phyloP scores from a whole-genome alignment of 1,140 invertebrate genomes.

The Protaetia brevitarsis region DNA sequence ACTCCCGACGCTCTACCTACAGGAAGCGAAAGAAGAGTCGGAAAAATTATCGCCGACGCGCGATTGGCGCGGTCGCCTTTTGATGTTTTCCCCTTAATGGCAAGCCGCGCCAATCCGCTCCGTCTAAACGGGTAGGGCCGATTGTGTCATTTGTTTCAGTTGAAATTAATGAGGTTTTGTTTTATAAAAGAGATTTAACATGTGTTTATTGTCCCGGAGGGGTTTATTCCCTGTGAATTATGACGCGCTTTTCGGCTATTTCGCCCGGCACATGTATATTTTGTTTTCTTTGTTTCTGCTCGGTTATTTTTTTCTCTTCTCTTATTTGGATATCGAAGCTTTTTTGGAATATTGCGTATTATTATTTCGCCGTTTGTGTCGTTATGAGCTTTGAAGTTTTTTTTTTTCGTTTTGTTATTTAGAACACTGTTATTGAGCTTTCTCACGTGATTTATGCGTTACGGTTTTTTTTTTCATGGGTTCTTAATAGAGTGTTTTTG shows the following conservation, averaged over 20 bases:
- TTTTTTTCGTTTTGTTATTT: neutral
- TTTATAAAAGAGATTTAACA: constrained; percentile 45
- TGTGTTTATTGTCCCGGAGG: constrained; percentile 43
- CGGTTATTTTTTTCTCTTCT: neutral
- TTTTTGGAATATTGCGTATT: neutral
- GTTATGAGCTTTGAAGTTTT: neutral
- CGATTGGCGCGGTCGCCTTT: constrained; percentile 6
- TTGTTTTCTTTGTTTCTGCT: neutral
- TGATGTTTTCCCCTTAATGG: constrained; percentile 21
- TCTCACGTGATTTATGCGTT: constrained; percentile 1
- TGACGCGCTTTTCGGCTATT: neutral
- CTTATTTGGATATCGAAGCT: no score
- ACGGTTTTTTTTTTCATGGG: neutral
- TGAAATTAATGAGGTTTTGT: constrained; percentile 47
- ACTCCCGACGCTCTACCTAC: neutral
- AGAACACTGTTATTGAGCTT: neutral
- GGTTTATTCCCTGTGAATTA: constrained; percentile 19
- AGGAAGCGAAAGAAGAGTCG: neutral
- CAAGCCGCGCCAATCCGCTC: neutral
- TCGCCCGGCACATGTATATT: neutral
- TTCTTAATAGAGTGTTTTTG: neutral
- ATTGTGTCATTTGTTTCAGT: constrained; percentile 42
- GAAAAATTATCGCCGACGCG: neutral
- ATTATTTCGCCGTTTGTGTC: constrained; percentile 10
- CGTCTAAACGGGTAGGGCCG: neutral